phyloP scores from a whole-genome alignment of 2,113 vertebrate genomes.

The Percina caprodes region DNA sequence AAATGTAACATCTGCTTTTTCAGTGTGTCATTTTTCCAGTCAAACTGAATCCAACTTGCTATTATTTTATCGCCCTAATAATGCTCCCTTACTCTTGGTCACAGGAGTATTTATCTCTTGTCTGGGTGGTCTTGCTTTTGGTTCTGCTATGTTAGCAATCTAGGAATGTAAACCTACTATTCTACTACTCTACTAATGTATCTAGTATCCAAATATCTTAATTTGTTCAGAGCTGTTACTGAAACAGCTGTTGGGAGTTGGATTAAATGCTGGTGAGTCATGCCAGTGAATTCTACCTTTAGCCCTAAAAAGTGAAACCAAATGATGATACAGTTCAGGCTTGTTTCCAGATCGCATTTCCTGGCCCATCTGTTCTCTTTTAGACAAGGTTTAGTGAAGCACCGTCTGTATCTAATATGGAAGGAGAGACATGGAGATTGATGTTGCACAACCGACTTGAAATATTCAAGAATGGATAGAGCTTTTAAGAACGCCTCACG shows the following conservation, averaged over 20 bases:
- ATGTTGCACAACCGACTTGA: conserved; percentile 7
- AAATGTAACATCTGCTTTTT: neutral
- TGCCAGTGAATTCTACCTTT: conserved; percentile 23
- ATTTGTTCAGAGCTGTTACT: conserved; percentile 1
- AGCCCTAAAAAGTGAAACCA: conserved; percentile 45
- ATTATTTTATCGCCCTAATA: conserved; percentile 1
- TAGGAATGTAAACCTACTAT: neutral
- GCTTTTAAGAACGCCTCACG: neutral
- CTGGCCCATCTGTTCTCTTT: conserved; percentile 69
- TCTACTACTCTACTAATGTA: neutral
- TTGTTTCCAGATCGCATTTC: conserved; percentile 60
- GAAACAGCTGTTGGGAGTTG: conserved; percentile 6
- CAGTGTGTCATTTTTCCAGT: neutral
- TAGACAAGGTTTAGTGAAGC: conserved; percentile 52
- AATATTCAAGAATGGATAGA: conserved; percentile 1
- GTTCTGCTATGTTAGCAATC: neutral
- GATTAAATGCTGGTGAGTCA: conserved; percentile 18
- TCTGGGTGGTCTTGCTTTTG: conserved; percentile 22
- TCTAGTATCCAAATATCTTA: conserved; percentile 5
- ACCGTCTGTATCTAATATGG: conserved; percentile 28
- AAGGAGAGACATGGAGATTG: conserved; percentile 19
- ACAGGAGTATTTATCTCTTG: neutral
- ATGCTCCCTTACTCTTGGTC: neutral
- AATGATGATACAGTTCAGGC: conserved; percentile 50
- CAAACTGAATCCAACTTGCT: conserved; percentile 15